Conservation (phyloP, 2,888 invertebrate genomes). For the Sicus ferrugineus region DNA sequence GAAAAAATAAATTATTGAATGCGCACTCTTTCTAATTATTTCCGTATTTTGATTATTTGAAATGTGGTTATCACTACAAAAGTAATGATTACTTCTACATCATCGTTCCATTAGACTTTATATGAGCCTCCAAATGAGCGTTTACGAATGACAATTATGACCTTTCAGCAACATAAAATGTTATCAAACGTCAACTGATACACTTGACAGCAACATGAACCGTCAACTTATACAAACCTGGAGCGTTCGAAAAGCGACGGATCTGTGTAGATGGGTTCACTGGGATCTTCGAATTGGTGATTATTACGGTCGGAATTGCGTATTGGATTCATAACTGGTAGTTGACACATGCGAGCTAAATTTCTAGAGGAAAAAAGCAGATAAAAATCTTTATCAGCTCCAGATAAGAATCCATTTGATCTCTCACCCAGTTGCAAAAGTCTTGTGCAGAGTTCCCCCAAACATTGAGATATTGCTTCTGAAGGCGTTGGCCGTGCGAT, state of each 20-base stretch:
- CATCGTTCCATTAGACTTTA: too few relatives aligned
- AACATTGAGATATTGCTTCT: slow-evolving; percentile 69
- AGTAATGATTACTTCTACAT: too few relatives aligned
- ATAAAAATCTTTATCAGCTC: slow-evolving; percentile 16
- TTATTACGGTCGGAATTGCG: slow-evolving; percentile 65
- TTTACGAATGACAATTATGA: too few relatives aligned
- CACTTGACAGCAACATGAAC: too few relatives aligned
- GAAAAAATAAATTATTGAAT: not conserved
- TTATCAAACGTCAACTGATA: too few relatives aligned
- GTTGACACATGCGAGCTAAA: slow-evolving; percentile 65
- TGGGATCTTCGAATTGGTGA: slow-evolving; percentile 80
- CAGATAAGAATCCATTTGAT: slow-evolving; percentile 30
- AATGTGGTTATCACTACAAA: too few relatives aligned
- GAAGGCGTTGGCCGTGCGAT: slow-evolving; percentile 56
- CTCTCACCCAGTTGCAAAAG: slow-evolving; percentile 72
- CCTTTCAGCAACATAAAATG: too few relatives aligned
- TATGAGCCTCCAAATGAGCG: too few relatives aligned
- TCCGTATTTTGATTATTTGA: too few relatives aligned
- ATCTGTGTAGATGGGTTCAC: slow-evolving; percentile 93
- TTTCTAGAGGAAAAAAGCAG: slow-evolving; percentile 52
- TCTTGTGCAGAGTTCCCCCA: slow-evolving; percentile 74
- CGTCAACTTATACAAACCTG: slow-evolving; percentile 66
- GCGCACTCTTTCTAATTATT: too few relatives aligned
- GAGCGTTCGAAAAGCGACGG: slow-evolving; percentile 89
- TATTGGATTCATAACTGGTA: slow-evolving; percentile 66